A percentile compares a stretch with the other conserved stretches of the same genome.
These are phyloP conservation scores for Drosophila orena DNA, from an alignment of 1,140 invertebrate species.

Conservation along the genomic window DNA sequence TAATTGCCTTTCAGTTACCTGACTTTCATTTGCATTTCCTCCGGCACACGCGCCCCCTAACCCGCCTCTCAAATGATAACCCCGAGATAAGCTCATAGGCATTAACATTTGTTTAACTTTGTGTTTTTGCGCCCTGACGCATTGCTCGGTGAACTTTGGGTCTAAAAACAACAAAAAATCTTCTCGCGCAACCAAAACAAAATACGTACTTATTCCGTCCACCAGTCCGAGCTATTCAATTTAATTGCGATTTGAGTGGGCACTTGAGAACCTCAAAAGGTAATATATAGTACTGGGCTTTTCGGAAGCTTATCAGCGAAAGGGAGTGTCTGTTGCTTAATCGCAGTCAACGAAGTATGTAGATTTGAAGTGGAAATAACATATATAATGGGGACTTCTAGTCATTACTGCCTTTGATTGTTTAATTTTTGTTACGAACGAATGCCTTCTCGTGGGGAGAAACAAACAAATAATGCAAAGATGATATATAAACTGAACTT, in stretches of 20 bases:
- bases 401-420: conserved; percentile 28
- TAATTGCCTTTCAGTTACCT: conserved; percentile 69
- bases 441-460: not conserved
- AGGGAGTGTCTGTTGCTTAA: conserved; percentile 31
- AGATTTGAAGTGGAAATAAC: conserved; percentile 10
- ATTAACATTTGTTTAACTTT: conserved; percentile 58
- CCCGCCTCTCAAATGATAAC: conserved; percentile 52
- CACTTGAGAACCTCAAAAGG: conserved; percentile 24
- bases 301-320: conserved; percentile 18
- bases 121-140: conserved; percentile 31
- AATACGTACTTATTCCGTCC: conserved; percentile 40
- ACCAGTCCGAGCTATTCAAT: conserved; percentile 16
- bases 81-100: conserved; percentile 63
- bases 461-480: not conserved
- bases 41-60: conserved; percentile 17
- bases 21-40: conserved; percentile 65
- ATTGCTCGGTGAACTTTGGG: conserved; percentile 49
- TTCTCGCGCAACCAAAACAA: conserved; percentile 40
- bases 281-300: not conserved
- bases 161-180: conserved; percentile 17
- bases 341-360: conserved; percentile 14
- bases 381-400: conserved; percentile 1
- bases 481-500: not conserved
- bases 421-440: conserved; percentile 13
- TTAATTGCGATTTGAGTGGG: conserved; percentile 48